These are phyloP conservation scores for Anarrhichthys ocellatus DNA, from an alignment of 2,113 vertebrate genomes.

Conservation along the genomic window DNA sequence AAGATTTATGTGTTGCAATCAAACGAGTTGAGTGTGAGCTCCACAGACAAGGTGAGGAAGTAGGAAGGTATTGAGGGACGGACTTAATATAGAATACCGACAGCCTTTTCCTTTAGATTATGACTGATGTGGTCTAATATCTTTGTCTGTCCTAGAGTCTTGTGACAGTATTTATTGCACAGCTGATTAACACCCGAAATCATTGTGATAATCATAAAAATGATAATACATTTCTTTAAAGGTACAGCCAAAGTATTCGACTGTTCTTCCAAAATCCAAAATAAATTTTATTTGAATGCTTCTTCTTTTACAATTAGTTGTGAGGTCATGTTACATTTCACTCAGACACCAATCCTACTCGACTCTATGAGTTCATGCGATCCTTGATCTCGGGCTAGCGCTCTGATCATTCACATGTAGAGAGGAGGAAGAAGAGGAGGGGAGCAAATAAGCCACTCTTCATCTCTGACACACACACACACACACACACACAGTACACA, in stretches of 20 bases:
- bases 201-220: background rate
- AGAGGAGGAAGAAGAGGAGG: background rate
- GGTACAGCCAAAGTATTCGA: background rate
- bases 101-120: background rate
- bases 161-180: background rate
- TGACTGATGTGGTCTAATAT: background rate
- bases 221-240: background rate
- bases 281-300: too few relatives aligned
- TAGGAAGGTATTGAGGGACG: background rate
- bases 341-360: background rate
- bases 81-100: background rate
- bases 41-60: background rate
- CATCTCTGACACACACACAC: constrained; percentile 23
- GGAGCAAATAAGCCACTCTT: background rate
- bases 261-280: background rate
- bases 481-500: constrained; percentile 26
- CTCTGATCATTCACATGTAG: constrained; percentile 41
- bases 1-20: background rate
- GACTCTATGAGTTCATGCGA: background rate
- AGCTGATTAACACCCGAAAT: background rate
- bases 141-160: background rate
- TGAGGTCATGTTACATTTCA: background rate
- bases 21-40: background rate
- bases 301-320: background rate
- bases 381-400: background rate